phyloP scores from a whole-genome alignment of 2,888 invertebrate species.

The Pecten maximus region DNA sequence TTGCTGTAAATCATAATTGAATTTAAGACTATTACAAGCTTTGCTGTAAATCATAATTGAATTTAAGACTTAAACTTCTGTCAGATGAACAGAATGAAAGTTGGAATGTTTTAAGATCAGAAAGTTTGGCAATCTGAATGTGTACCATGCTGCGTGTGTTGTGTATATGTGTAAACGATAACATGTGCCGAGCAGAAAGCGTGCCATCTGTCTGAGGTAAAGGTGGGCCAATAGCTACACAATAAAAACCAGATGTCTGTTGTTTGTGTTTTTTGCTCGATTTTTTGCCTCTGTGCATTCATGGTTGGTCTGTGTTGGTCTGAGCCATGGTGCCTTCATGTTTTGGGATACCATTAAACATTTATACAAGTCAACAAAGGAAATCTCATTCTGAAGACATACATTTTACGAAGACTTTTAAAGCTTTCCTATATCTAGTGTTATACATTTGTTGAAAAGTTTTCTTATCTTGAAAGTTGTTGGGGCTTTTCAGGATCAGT shows the following conservation, averaged over 20 bases:
- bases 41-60: no score
- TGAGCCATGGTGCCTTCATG: neutral
- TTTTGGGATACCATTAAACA: neutral
- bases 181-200: neutral
- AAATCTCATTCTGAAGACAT: no score
- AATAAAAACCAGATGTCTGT: neutral
- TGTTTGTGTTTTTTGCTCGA: neutral
- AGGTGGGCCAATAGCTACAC: neutral
- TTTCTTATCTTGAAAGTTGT: neutral
- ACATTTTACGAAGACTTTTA: no score
- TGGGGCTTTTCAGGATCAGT: neutral
- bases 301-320: neutral
- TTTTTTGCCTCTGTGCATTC: neutral
- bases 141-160: neutral
- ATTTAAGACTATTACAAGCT: no score
- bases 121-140: neutral
- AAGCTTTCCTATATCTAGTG: no score
- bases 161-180: neutral
- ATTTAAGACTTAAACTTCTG: no score
- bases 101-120: neutral
- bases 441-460: neutral
- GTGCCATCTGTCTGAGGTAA: neutral
- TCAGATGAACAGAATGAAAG: no score
- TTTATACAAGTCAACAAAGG: no score
- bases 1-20: no score